phyloP scores from a whole-genome alignment of 2,888 invertebrate species.

The Halictus ligatus region DNA sequence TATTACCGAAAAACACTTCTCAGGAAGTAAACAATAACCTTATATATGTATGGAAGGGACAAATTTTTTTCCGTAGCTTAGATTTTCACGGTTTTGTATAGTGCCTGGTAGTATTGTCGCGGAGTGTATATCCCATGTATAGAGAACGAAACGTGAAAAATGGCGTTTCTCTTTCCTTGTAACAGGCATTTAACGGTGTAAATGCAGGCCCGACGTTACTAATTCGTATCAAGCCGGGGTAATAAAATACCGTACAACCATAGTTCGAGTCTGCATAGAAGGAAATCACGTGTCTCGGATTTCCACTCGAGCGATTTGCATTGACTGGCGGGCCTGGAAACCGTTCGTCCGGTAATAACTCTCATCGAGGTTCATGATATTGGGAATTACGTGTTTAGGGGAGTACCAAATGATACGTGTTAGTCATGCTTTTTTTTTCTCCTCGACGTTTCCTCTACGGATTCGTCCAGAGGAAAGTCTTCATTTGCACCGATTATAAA shows the following conservation, averaged over 20 bases:
- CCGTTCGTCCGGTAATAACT: constrained; percentile 47
- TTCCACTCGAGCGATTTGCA: constrained; percentile 39
- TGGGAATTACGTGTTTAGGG: constrained; percentile 19
- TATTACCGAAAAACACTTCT: no score
- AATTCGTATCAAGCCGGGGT: constrained; percentile 4
- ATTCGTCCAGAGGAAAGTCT: background rate
- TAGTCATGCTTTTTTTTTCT: background rate
- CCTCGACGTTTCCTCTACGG: background rate
- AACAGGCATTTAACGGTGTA: background rate
- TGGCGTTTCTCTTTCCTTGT: background rate
- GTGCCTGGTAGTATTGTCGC: background rate
- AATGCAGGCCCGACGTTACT: background rate
- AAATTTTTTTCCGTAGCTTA: no score
- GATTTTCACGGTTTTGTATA: no score
- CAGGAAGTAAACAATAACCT: no score
- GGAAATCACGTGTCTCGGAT: constrained; percentile 39
- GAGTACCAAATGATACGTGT: background rate
- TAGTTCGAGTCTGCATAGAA: background rate
- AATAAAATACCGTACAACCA: constrained; percentile 3
- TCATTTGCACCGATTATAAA: constrained; percentile 1
- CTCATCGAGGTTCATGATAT: constrained; percentile 32
- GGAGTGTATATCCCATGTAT: background rate
- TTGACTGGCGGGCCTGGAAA: constrained; percentile 38
- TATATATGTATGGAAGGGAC: no score
- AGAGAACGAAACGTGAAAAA: background rate